Evolutionary conservation across 1,140 invertebrate species (phyloP), one percentile per base, ranked within the genome.

Genomic region (Euura lappo): DNA sequence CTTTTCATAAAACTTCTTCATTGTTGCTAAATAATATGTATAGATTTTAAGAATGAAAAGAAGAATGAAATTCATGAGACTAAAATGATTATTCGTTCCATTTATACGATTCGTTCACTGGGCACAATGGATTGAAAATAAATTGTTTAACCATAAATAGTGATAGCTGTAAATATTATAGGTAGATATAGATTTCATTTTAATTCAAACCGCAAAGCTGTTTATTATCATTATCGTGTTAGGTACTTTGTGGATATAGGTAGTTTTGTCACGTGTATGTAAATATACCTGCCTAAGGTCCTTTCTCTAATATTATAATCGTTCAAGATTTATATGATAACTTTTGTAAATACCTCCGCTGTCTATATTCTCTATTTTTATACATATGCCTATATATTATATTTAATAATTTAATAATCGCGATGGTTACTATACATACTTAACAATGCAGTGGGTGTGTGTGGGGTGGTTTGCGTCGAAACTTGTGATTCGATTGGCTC

Each of bases 381-480:
- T 28, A 28, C 28, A 28, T 28, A 28, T 28, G 28, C 28, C 28
- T 28, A 28, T 28, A 28, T 28, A 28, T 28, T 28, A 28, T 60
- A 60, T 60, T 60, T 60, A 60, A 60, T 60, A 11, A n/a, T 60
- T 60, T 11, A 60, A 28, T 28, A 28, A 60, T n/a, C 6, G 51
- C 51, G 13, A 6, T 60, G 51, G 51, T 60, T 60, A 60, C 6
- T 60, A 60, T 60, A 8, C 51, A 60, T 60, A 60, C 51, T 60
- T 60, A 60, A 60, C 51, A 60, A 60, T 60, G 51, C 51, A 60
- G 51, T 60, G 3, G 51, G 51, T 60, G 51, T 60, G 51, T 60
- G 8, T 28, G 28, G 28, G 28, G 28, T 28, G 28, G 28, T 28
- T 28, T 28, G 28, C 28, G 28, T 28, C 1, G 28, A 60, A 60